Evolutionary conservation across 1,140 invertebrate species (phyloP), one percentile per base, ranked within the genome.

Genomic region (Lerema accius): DNA sequence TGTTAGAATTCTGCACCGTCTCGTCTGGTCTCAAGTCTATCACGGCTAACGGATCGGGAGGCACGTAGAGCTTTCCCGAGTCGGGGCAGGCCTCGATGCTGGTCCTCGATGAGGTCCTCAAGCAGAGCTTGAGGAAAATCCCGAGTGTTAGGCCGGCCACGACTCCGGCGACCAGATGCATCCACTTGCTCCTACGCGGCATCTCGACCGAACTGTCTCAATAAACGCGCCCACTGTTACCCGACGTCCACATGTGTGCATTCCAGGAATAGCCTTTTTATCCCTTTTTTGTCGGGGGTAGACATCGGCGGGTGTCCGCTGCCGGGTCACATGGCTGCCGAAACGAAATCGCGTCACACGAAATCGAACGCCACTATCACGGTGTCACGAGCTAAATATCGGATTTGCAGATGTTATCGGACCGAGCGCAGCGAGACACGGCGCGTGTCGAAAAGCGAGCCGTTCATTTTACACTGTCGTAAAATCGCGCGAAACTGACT

Each of bases 1-100:
- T 89, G 65, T 93, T 92, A 0, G 92, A 93, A 56, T 92, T 93
- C 56, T 91, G 80, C 55, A 92, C 85, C 16, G 90, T 93, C 65
- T 92, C 91, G 1, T 92, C 86, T 0, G 80, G 62, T 11, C 74
- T 73, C 32, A 93, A 66, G 0, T 87, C 91, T 69, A 93, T 92
- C 26, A 93, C 84, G 39, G 91, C 86, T 7, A 91, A 80, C 2
- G 93, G 89, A 26, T 90, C 88, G 5, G 79, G 76, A 6, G 79
- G 68, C 11, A 71, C 65, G 19, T 77, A 78, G 26, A 60, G 26
- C 39, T 76, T 81, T 0, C 78, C 76, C 9, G 81, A 48, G 13
- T 82, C 78, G 40, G 83, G 75, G 58, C 86, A 90, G 5, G 81
- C 63, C 53, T 86, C 74, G 14, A 86, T 80, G 0, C 74, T 75